Percentiles rank a stretch among this genome's conserved stretches.
phyloP scores from a whole-genome alignment of 2,113 vertebrate species.

The Hippocampus barbouri region DNA sequence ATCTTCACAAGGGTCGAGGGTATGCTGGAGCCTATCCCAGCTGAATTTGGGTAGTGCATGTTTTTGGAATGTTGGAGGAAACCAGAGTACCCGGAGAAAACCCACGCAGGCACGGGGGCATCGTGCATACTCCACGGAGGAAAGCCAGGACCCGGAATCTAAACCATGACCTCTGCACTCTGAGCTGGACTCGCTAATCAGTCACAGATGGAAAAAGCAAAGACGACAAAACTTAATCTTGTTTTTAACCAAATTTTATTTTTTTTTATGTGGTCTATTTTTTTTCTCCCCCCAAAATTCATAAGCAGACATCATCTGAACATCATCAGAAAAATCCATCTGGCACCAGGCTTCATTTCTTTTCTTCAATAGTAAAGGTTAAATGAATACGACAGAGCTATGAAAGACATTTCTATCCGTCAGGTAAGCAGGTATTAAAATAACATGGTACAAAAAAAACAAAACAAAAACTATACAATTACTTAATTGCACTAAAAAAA shows the following conservation, averaged over 20 bases:
- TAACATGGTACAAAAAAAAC: not conserved
- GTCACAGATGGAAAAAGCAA: no score
- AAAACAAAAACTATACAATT: not conserved
- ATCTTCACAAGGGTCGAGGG: no score
- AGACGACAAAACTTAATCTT: not conserved
- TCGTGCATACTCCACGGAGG: no score
- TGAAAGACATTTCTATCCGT: constrained; percentile 24
- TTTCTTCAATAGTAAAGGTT: constrained; percentile 16
- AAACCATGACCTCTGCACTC: no score
- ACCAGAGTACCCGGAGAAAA: no score
- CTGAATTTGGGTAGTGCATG: no score
- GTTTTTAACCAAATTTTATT: no score
- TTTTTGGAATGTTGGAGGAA: no score
- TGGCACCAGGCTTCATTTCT: constrained; percentile 22
- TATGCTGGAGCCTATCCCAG: no score
- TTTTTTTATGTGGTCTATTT: constrained; percentile 20
- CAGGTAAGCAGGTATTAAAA: constrained; percentile 11
- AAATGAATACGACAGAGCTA: constrained; percentile 38
- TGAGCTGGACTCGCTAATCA: no score
- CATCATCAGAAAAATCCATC: not conserved
- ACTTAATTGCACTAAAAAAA: not conserved
- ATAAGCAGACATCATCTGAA: not conserved
- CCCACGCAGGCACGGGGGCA: no score
- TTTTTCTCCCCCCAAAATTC: not conserved
- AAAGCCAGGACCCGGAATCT: no score